Conservation (phyloP, 2,888 invertebrate species). For the Tenthredo amoena region DNA sequence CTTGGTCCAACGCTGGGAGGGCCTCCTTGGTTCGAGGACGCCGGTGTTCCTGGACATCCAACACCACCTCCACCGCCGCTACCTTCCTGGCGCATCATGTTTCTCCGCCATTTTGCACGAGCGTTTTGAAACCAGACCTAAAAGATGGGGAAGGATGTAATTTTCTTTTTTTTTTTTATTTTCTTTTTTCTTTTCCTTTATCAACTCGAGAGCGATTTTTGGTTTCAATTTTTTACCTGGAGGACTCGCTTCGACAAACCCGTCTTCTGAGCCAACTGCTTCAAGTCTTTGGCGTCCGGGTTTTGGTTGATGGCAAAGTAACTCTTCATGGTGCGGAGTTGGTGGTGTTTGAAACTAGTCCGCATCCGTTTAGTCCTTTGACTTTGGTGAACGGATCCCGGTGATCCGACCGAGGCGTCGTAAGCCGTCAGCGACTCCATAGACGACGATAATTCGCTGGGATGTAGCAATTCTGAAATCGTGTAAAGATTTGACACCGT, state of each 20-base stretch:
- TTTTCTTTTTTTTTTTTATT: background rate
- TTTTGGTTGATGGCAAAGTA: constrained; percentile 99
- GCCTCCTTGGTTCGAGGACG: constrained; percentile 72
- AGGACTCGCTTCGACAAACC: constrained; percentile 98
- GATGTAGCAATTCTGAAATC: constrained; percentile 86
- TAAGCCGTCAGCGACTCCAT: constrained; percentile 88
- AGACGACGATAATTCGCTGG: constrained; percentile 87
- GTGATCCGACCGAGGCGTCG: constrained; percentile 87
- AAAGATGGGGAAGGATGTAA: constrained; percentile 51
- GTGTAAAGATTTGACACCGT: background rate
- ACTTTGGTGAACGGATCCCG: constrained; percentile 83
- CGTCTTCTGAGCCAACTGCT: constrained; percentile 98
- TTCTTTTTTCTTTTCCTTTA: background rate
- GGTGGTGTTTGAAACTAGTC: constrained; percentile 99
- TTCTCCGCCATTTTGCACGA: constrained; percentile 98
- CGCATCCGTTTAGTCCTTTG: constrained; percentile 96
- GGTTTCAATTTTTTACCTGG: constrained; percentile 84
- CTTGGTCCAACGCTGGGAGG: constrained; percentile 74
- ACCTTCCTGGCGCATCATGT: constrained; percentile 92
- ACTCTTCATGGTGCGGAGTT: constrained; percentile 98
- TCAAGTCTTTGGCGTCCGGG: constrained; percentile 99
- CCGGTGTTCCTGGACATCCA: constrained; percentile 75
- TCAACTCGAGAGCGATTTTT: background rate
- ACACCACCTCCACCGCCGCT: constrained; percentile 65
- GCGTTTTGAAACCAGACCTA: constrained; percentile 99